These are phyloP conservation scores for Bimastos eiseni DNA, from an alignment of 2,888 invertebrate species.

Conservation along the genomic window DNA sequence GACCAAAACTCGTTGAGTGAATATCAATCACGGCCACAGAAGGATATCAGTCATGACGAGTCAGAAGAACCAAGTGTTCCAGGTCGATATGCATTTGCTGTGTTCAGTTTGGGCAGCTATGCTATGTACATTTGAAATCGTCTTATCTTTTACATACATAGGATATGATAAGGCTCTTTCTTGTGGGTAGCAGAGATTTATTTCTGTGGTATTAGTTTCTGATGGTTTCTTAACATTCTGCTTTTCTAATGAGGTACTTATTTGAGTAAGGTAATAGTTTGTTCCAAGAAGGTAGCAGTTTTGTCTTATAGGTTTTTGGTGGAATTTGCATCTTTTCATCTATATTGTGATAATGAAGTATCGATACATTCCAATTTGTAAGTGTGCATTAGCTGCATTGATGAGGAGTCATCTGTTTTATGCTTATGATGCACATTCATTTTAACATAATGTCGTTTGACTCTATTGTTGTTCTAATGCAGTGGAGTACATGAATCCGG, in stretches of 20 bases:
- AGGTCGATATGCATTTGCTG: neutral
- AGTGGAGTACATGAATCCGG: neutral
- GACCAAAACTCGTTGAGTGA: constrained; percentile 32
- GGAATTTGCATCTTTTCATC: no score
- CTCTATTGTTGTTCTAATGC: neutral
- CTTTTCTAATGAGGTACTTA: neutral
- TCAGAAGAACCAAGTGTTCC: constrained; percentile 8
- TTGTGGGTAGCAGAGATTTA: neutral
- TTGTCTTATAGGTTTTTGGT: no score
- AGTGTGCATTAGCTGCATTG: neutral
- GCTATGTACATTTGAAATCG: neutral
- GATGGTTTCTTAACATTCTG: neutral
- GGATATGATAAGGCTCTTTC: neutral
- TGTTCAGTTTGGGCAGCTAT: neutral
- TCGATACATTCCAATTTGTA: neutral
- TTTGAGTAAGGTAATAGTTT: neutral
- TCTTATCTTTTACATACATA: neutral
- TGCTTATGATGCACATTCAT: neutral
- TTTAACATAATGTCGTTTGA: neutral
- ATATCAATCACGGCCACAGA: constrained; percentile 24
- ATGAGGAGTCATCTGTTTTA: neutral
- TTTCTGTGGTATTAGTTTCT: neutral
- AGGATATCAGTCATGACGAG: constrained; percentile 26
- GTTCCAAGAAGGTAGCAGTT: neutral
- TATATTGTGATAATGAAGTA: no score